Evolutionary conservation across 2,797 vertebrate species (phyloP).

Genomic region (Mormyrus proboscirostris): DNA sequence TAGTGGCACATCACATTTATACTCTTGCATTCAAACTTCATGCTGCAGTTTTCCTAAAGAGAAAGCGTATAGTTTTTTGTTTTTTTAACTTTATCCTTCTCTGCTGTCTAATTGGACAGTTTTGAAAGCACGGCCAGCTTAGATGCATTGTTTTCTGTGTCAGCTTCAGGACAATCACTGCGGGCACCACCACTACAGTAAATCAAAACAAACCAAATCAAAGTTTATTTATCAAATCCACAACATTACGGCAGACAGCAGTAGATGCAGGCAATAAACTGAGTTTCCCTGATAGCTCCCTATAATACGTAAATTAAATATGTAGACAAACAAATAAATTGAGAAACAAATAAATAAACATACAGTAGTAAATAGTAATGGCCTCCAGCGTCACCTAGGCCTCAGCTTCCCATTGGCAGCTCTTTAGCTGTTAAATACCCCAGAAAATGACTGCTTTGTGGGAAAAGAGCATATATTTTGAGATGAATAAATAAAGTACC

Average conservation of each 20-base stretch:
- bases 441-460: slow-evolving; percentile 8
- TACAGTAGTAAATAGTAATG: background rate
- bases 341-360: background rate
- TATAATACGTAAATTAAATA: background rate
- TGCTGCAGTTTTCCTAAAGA: background rate
- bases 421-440: background rate
- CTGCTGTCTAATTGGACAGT: background rate
- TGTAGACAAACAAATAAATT: background rate
- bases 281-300: background rate
- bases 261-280: background rate
- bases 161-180: background rate
- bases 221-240: background rate
- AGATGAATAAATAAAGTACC: slow-evolving; percentile 10
- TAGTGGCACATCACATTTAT: background rate
- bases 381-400: background rate
- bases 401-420: background rate
- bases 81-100: background rate
- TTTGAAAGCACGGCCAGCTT: background rate
- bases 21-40: background rate
- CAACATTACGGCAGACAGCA: background rate
- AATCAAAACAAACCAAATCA: background rate
- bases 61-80: background rate
- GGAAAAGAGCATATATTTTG: background rate
- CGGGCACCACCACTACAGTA: background rate
- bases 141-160: background rate